Percentiles rank a stretch among this genome's conserved stretches.
These are phyloP conservation scores for Pachypanchax playfairii DNA, from an alignment of 2,113 vertebrate species.

Conservation along the genomic window DNA sequence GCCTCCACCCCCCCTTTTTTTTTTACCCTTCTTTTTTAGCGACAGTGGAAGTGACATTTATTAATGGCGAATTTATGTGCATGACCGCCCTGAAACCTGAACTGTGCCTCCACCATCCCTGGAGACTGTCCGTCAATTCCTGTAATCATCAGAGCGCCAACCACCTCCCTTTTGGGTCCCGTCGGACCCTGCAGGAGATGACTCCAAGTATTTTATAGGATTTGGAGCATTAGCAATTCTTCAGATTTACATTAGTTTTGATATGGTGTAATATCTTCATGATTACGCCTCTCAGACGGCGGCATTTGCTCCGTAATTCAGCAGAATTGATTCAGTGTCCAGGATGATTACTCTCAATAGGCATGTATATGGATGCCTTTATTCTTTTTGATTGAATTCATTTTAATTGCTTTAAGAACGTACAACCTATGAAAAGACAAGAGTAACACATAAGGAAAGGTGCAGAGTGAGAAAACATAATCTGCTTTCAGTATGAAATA, in stretches of 20 bases:
- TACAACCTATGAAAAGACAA: not conserved
- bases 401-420: conserved; percentile 16
- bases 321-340: conserved; percentile 22
- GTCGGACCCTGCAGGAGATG: conserved; percentile 40
- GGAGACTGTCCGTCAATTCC: conserved; percentile 74
- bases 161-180: conserved; percentile 65
- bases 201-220: conserved; percentile 63
- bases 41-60: conserved; percentile 77
- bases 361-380: conserved; percentile 6
- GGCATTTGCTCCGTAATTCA: conserved; percentile 30
- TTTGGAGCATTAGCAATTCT: conserved; percentile 57
- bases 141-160: conserved; percentile 72
- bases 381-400: conserved; percentile 28
- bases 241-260: conserved; percentile 57
- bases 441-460: conserved; percentile 6
- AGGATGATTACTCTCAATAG: conserved; percentile 16
- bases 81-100: conserved; percentile 73
- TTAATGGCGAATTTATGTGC: conserved; percentile 79
- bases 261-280: conserved; percentile 57
- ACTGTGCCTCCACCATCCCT: conserved; percentile 63
- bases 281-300: conserved; percentile 33
- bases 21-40: conserved; percentile 63
- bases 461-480: conserved; percentile 1
- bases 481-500: conserved; percentile 18
- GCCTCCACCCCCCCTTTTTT: conserved; percentile 33